Conservation (phyloP, 2,888 invertebrate genomes). For the Torymus aiolomorphi region DNA sequence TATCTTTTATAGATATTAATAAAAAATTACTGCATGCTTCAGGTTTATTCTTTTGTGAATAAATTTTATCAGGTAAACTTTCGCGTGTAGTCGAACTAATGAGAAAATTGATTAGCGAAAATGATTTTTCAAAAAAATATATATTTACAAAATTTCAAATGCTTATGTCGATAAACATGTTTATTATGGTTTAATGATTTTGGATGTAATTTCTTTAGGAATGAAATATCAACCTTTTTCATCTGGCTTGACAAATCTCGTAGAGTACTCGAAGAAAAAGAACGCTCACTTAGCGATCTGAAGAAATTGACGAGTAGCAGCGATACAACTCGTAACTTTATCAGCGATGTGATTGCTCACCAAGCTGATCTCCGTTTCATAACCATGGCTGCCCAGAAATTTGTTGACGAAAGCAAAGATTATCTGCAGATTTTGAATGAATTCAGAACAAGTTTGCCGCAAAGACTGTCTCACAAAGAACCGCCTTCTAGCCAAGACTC, state of each 20-base stretch:
- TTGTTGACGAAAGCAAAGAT: slow-evolving; percentile 96
- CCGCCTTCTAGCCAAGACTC: slow-evolving; percentile 83
- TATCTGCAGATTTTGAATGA: slow-evolving; percentile 90
- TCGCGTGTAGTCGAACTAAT: no score
- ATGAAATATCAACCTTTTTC: slow-evolving; percentile 88
- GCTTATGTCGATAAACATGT: no score
- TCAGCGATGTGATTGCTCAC: slow-evolving; percentile 95
- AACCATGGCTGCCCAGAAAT: slow-evolving; percentile 97
- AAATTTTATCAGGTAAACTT: no score
- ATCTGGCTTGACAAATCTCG: slow-evolving; percentile 90
- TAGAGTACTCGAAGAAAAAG: slow-evolving; percentile 89
- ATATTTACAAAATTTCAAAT: no score
- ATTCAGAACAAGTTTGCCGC: slow-evolving; percentile 89
- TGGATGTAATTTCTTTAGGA: slow-evolving; percentile 74
- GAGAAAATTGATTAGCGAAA: no score
- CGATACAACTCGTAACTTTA: slow-evolving; percentile 91
- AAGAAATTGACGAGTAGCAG: slow-evolving; percentile 83
- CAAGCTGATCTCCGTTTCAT: slow-evolving; percentile 97
- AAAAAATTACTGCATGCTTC: no score
- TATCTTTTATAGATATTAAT: no score
- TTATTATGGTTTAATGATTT: no score
- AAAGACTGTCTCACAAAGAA: slow-evolving; percentile 87
- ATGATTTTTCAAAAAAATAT: no score
- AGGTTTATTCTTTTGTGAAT: no score
- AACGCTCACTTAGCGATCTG: slow-evolving; percentile 86